A percentile compares a stretch with the other conserved stretches of the same genome.
These are phyloP conservation scores for Crotophaga sulcirostris DNA, from an alignment of 2,113 vertebrate genomes.

Conservation along the genomic window DNA sequence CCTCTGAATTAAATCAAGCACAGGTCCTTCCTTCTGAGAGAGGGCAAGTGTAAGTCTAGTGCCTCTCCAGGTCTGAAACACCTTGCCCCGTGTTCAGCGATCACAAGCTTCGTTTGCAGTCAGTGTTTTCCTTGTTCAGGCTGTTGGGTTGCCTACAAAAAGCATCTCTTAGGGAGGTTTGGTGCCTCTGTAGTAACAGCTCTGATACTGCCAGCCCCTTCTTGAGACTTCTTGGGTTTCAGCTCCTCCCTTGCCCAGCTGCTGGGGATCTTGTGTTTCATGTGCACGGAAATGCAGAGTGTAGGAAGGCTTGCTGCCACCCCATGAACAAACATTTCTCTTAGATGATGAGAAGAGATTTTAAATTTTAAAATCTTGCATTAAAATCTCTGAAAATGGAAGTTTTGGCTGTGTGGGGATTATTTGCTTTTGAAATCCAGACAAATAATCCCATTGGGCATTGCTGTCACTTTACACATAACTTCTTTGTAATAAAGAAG, in stretches of 20 bases:
- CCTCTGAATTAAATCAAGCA: rapidly evolving
- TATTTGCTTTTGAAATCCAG: background rate
- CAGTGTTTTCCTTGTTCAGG: background rate
- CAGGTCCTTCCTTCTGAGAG: background rate
- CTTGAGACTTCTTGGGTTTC: background rate
- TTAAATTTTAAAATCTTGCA: background rate
- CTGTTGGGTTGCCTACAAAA: background rate
- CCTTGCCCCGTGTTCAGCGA: rapidly evolving
- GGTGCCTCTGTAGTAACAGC: background rate
- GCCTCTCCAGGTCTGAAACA: background rate
- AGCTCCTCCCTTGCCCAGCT: background rate
- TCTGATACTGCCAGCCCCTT: background rate
- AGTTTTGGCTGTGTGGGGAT: background rate
- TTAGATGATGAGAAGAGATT: background rate
- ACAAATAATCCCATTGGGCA: background rate
- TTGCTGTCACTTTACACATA: background rate
- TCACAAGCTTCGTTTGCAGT: background rate
- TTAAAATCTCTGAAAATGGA: background rate
- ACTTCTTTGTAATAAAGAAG: background rate
- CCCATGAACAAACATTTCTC: rapidly evolving
- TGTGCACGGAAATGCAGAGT: background rate
- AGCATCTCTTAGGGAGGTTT: rapidly evolving
- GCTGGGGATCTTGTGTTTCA: background rate
- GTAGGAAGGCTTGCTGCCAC: background rate
- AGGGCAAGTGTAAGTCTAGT: background rate